phyloP scores from a whole-genome alignment of 2,888 invertebrate species.

The Stenolophus ochropezus region DNA sequence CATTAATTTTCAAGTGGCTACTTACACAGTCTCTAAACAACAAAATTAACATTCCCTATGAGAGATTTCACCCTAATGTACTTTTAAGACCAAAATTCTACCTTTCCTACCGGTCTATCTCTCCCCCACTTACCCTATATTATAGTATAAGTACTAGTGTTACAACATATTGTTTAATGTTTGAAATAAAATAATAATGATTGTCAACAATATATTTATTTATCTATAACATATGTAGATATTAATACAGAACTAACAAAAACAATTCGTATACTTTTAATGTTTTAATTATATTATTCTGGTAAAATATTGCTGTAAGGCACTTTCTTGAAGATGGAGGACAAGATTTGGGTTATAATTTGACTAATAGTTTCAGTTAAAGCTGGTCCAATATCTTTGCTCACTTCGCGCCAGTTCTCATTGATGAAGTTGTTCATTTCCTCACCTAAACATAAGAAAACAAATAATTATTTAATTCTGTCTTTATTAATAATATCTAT shows the following conservation, averaged over 20 bases:
- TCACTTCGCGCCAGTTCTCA: constrained; percentile 71
- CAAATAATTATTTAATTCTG: not conserved
- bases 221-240: not conserved
- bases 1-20: too few species aligned
- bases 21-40: too few species aligned
- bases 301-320: constrained; percentile 67
- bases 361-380: constrained; percentile 67
- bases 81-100: too few species aligned
- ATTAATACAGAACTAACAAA: not conserved
- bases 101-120: too few species aligned
- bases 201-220: not conserved
- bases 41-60: too few species aligned
- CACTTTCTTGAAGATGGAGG: constrained; percentile 66
- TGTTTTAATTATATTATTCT: constrained; percentile 1
- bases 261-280: not conserved
- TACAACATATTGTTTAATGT: too few species aligned
- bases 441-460: constrained; percentile 66
- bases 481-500: not conserved
- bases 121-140: too few species aligned
- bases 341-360: constrained; percentile 63
- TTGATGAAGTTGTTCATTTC: constrained; percentile 72
- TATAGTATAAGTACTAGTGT: too few species aligned
- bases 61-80: too few species aligned
- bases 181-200: not conserved
- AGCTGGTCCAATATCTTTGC: constrained; percentile 69